Evolutionary conservation across 2,797 vertebrate species (phyloP).

Genomic region (Ptychadena robeensis): DNA sequence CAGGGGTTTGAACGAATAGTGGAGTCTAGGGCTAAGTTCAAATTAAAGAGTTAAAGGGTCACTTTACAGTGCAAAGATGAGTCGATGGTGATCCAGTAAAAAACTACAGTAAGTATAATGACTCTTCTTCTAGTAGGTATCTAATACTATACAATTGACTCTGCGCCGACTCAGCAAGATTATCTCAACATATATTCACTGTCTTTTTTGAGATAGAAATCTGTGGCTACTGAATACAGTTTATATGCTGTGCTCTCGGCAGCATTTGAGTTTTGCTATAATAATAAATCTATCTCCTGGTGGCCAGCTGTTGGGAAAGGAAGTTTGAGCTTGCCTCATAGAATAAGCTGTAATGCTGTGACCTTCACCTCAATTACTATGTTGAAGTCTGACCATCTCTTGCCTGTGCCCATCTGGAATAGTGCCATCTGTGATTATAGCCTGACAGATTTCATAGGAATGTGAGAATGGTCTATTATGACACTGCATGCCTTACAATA

Average conservation of each 20-base stretch:
- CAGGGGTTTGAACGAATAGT: too few species aligned
- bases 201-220: neutral
- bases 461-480: neutral
- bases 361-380: conserved; percentile 10
- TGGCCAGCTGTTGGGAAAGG: conserved; percentile 4
- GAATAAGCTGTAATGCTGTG: neutral
- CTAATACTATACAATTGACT: neutral
- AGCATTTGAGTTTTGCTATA: neutral
- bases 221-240: neutral
- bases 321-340: conserved; percentile 7
- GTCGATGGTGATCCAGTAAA: too few species aligned
- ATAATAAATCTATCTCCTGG: neutral
- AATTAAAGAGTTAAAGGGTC: too few species aligned
- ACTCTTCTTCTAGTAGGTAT: neutral
- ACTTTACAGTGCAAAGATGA: too few species aligned
- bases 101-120: too few species aligned
- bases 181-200: neutral
- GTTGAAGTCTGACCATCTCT: neutral
- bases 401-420: neutral
- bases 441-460: neutral
- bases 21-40: too few species aligned
- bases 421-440: conserved; percentile 3
- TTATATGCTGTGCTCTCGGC: neutral
- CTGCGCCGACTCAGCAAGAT: too few species aligned
- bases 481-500: neutral